Evolutionary conservation across 1,140 invertebrate genomes (phyloP).

Genomic region (Brachionus koreanus): DNA sequence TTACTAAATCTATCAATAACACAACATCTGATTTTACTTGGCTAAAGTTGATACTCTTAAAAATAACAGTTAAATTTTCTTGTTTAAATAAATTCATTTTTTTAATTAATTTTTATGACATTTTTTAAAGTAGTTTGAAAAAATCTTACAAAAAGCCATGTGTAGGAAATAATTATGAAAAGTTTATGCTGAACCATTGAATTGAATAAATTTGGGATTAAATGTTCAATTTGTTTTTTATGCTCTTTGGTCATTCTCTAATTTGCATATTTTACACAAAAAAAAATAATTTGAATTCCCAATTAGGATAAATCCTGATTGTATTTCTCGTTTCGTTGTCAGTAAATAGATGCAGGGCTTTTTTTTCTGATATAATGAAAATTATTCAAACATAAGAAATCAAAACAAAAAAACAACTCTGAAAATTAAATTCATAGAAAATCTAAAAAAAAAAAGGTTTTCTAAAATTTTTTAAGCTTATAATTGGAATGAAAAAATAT

Average conservation of each 20-base stretch:
- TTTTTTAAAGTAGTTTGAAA: too few species aligned
- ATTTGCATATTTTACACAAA: not conserved
- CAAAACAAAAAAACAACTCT: not conserved
- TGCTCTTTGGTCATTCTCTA: not conserved
- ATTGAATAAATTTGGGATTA: not conserved
- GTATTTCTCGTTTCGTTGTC: not conserved
- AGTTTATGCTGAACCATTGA: not conserved
- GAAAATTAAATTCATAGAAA: constrained; percentile 5
- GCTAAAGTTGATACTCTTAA: not conserved
- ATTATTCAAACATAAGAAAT: not conserved
- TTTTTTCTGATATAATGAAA: not conserved
- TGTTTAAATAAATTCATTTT: too few species aligned
- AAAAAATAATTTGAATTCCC: not conserved
- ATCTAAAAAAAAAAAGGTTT: constrained; percentile 8
- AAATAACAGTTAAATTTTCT: not conserved
- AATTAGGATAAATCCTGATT: not conserved
- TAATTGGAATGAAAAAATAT: not conserved
- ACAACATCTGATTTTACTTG: constrained; percentile 34
- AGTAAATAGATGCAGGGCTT: not conserved
- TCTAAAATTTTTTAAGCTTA: not conserved
- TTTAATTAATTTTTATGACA: too few species aligned
- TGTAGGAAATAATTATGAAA: not conserved
- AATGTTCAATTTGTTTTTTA: not conserved
- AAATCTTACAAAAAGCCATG: constrained; percentile 13
- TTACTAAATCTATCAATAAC: constrained; percentile 23